Evolutionary conservation across 2,113 vertebrate genomes (phyloP), one percentile per base, ranked within the genome.

Genomic region (Thymallus thymallus): DNA sequence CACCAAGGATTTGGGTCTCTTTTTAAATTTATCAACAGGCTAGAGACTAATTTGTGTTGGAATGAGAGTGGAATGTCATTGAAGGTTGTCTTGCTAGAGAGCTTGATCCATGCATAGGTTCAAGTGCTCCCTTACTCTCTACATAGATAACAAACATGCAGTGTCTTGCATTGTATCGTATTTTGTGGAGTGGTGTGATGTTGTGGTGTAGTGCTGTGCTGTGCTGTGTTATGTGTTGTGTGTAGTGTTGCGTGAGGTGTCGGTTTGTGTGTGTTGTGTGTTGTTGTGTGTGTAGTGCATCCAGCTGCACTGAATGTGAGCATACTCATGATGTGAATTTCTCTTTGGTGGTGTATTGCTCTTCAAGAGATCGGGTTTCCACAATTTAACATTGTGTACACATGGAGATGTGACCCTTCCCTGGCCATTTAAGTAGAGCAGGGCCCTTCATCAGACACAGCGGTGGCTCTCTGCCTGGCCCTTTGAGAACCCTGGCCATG

Each of bases 11-110:
- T 90, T 88, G 91, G 87, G 87, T 91, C 85, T 91, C 79, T 86
- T 91, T 91, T 92, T 90, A 81, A 88, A 89, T 92, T 90, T 90
- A 91, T 84, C 90, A 90, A 89, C 86, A 87, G 85, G 82, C 80
- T 88, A 85, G 85, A 70, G 82, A 81, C 88, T 91, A 93, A 94
- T 92, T 91, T 88, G 79, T 80, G 83, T 84, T 84, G 86, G 88
- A 91, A 91, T 85, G 84, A 85, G 81, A 22, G 20, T 60, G 61
- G 65, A 91, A 82, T 85, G 89, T 91, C 88, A 89, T 92, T 92
- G 86, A 92, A 93, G 90, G 91, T 92, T 79, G 30, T 85, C 71
- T 76, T 79, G 88, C 66, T 81, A 77, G 79, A 71, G 6, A 30
- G 9, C 9, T n/a, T n/a, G 56, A 60, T 23, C 56, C 55, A 58